Conservation (phyloP, 2,888 invertebrate genomes). For the Leptinotarsa peninsularis region DNA sequence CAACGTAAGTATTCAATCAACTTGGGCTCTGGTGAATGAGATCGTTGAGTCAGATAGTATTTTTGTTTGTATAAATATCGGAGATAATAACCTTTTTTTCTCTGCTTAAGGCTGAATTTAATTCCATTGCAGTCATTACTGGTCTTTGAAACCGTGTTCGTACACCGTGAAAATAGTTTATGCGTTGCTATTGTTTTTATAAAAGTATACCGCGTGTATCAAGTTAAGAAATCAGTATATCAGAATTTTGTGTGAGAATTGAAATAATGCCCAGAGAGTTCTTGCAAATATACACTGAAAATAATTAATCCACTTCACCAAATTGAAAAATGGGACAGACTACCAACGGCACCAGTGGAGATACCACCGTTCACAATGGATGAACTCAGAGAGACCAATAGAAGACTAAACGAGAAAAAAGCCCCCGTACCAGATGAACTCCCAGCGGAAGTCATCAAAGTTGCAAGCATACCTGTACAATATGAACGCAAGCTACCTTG, state of each 20-base stretch:
- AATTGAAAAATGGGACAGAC: no score
- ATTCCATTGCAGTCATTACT: conserved; percentile 33
- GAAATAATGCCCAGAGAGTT: background rate
- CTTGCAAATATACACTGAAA: no score
- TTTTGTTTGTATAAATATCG: conserved; percentile 30
- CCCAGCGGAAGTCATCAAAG: no score
- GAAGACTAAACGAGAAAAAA: no score
- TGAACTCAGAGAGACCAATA: no score
- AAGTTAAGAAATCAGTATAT: background rate
- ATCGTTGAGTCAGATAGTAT: conserved; percentile 27
- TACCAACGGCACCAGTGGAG: no score
- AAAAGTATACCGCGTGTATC: background rate
- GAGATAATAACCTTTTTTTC: conserved; percentile 34
- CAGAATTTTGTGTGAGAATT: background rate
- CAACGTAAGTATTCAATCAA: background rate
- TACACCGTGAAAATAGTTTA: conserved; percentile 26
- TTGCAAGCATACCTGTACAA: no score
- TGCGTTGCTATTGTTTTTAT: conserved; percentile 18
- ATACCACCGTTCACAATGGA: no score
- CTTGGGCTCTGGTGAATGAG: conserved; percentile 10
- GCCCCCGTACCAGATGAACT: no score
- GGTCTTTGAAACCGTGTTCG: conserved; percentile 18
- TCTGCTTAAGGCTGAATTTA: conserved; percentile 28
- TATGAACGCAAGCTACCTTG: no score
- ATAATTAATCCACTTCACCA: no score